Evolutionary conservation across 1,140 invertebrate species (phyloP).

Genomic region (Meloidogyne hapla): DNA sequence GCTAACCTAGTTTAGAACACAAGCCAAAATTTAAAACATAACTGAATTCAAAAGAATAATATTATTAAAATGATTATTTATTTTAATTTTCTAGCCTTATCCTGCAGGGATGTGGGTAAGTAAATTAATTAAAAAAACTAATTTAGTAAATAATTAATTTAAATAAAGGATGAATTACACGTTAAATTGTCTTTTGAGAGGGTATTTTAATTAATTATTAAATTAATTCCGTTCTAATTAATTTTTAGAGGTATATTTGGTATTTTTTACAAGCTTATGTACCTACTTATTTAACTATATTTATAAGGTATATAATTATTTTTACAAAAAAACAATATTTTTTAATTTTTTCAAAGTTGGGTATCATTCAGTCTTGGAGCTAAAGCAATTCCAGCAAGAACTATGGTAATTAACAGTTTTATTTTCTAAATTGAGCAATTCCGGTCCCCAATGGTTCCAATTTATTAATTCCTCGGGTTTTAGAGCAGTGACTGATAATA

Average conservation of each 20-base stretch:
- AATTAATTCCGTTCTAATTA: not conserved
- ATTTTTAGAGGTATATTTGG: constrained; percentile 37
- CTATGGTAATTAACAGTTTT: constrained; percentile 41
- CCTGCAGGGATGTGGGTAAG: constrained; percentile 54
- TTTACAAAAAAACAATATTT: not conserved
- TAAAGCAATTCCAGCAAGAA: constrained; percentile 62
- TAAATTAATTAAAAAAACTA: not conserved
- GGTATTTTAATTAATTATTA: not conserved
- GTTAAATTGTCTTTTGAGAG: constrained; percentile 58
- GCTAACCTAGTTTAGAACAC: too few species aligned
- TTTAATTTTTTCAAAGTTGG: constrained; percentile 46
- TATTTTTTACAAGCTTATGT: constrained; percentile 64
- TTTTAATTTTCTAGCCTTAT: constrained; percentile 47
- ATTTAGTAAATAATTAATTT: not conserved
- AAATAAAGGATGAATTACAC: constrained; percentile 56
- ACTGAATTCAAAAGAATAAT: not conserved
- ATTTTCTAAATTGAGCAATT: too few species aligned
- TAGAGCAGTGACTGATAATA: too few species aligned
- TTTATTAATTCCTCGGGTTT: too few species aligned
- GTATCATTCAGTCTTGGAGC: constrained; percentile 60
- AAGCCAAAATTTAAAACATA: too few species aligned
- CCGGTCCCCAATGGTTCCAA: too few species aligned
- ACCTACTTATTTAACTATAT: constrained; percentile 62
- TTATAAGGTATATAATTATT: constrained; percentile 44
- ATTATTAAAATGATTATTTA: not conserved